Evolutionary conservation across 2,113 vertebrate genomes (phyloP), one percentile per base, ranked within the genome.

Genomic region (Colossoma macropomum): DNA sequence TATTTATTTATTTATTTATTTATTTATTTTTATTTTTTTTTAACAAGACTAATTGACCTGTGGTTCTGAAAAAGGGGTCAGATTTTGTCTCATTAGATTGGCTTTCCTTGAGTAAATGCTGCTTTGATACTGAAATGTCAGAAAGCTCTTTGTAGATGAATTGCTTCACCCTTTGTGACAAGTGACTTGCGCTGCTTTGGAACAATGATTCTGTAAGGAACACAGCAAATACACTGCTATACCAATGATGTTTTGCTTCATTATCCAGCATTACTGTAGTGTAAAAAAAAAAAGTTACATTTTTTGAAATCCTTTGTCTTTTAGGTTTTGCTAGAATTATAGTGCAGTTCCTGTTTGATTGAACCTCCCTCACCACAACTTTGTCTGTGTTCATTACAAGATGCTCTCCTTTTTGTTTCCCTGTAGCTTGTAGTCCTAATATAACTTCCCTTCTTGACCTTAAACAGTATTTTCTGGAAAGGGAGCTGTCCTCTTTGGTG

Each of bases 1-100:
- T n/a, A n/a, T n/a, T n/a, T n/a, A n/a, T n/a, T n/a, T n/a, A n/a
- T n/a, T n/a, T n/a, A n/a, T n/a, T n/a, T n/a, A n/a, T n/a, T n/a
- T n/a, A n/a, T n/a, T n/a, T n/a, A n/a, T n/a, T n/a, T n/a, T n/a
- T n/a, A n/a, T n/a, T n/a, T n/a, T 38, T 38, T 38, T 38, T 38
- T 38, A 38, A 38, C 34, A 4, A 78, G 13, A n/a, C 15, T 30
- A 63, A 68, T 41, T 48, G n/a, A 12, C 21, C 28, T 21, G 23
- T 59, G 50, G 6, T 75, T 74, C 52, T 71, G 79, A 88, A 88
- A 87, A 74, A 81, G 81, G 79, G 59, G 74, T 89, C 88, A 80
- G 88, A 91, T 89, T 80, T 73, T 6, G 12, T 72, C 0, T 72
- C 28, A 65, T 77, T 88, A 59, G 27, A 45, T 25, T 1, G 41